Conservation (phyloP, 2,797 vertebrate genomes). For the Sciaenops ocellatus region DNA sequence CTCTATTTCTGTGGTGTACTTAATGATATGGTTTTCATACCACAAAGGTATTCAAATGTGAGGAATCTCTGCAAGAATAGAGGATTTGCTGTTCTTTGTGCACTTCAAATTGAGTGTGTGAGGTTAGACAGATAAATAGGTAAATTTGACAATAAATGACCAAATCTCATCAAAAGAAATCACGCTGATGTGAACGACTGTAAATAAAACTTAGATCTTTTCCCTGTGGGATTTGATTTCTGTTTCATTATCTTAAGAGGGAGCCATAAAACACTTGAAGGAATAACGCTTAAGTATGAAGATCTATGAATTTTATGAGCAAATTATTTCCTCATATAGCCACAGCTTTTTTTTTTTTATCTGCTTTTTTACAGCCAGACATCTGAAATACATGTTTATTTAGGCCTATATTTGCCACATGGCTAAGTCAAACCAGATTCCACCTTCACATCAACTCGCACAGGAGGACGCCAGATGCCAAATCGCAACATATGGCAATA, state of each 20-base stretch:
- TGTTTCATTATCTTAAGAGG: slow-evolving; percentile 65
- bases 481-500: slow-evolving; percentile 60
- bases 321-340: slow-evolving; percentile 72
- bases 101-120: slow-evolving; percentile 56
- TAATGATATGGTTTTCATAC: slow-evolving; percentile 74
- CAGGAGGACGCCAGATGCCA: slow-evolving; percentile 76
- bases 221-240: slow-evolving; percentile 50
- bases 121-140: slow-evolving; percentile 61
- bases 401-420: slow-evolving; percentile 72
- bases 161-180: slow-evolving; percentile 65
- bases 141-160: slow-evolving; percentile 64
- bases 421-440: slow-evolving; percentile 78
- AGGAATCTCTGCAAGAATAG: slow-evolving; percentile 59
- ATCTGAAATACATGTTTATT: slow-evolving; percentile 75
- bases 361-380: slow-evolving; percentile 64
- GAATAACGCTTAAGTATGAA: slow-evolving; percentile 57
- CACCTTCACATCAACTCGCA: slow-evolving; percentile 60
- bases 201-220: slow-evolving; percentile 57
- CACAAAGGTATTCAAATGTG: slow-evolving; percentile 69
- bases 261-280: slow-evolving; percentile 54
- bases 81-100: slow-evolving; percentile 64
- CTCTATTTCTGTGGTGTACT: slow-evolving; percentile 60
- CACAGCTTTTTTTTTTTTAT: slow-evolving; percentile 48
- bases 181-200: slow-evolving; percentile 37
- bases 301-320: slow-evolving; percentile 71